Percentiles rank a stretch among this genome's conserved stretches.
Conservation (phyloP, 2,888 invertebrate species). For the Dichetophora obliterata region DNA sequence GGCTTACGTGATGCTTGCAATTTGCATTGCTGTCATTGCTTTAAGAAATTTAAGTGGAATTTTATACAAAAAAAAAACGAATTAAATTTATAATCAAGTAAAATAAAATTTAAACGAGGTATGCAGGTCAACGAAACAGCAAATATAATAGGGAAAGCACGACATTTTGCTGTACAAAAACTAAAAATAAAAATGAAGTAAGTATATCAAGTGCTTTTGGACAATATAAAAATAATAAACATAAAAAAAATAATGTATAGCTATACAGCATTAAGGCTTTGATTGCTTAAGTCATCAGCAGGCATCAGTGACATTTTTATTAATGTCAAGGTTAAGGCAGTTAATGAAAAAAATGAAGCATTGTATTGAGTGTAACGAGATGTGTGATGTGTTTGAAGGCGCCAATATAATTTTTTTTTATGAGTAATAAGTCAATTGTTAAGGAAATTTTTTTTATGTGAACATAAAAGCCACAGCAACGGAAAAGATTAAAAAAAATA, state of each 20-base stretch:
- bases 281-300: conserved; percentile 61
- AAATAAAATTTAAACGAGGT: neutral
- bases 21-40: neutral
- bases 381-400: neutral
- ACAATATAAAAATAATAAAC: neutral
- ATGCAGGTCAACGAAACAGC: neutral
- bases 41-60: neutral
- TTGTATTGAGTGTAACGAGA: neutral
- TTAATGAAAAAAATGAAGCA: neutral
- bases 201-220: neutral
- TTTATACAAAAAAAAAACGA: neutral
- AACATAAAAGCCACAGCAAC: neutral
- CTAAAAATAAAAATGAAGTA: neutral
- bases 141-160: neutral
- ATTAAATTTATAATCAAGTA: conserved; percentile 5
- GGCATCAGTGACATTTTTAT: conserved; percentile 62
- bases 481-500: no score
- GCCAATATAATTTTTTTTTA: neutral
- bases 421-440: neutral
- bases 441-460: neutral
- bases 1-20: neutral
- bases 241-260: neutral
- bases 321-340: conserved; percentile 60
- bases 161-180: neutral
- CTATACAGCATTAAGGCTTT: conserved; percentile 56